Conservation (phyloP, 2,113 vertebrate species). For the Ptilonorhynchus violaceus region DNA sequence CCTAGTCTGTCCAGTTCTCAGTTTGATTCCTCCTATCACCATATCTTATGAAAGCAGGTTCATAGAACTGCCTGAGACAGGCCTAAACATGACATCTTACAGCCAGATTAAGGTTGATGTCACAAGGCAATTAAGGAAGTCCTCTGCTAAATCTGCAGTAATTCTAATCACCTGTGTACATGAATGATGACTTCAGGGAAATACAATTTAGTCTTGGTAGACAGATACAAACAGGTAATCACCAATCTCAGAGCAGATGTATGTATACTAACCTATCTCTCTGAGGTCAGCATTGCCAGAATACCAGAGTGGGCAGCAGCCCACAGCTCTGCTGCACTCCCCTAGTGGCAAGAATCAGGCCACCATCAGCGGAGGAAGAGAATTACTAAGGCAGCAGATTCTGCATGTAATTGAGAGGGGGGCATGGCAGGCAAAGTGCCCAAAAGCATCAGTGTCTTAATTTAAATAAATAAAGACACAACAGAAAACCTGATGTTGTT, state of each 20-base stretch:
- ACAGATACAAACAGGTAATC: background rate
- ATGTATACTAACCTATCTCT: background rate
- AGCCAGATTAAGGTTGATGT: background rate
- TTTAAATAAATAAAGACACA: background rate
- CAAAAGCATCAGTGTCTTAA: background rate
- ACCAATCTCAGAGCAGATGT: background rate
- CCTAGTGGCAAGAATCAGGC: background rate
- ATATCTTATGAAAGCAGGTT: background rate
- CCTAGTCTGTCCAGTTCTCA: background rate
- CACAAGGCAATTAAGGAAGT: background rate
- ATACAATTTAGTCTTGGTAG: background rate
- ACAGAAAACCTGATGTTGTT: background rate
- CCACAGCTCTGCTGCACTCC: background rate
- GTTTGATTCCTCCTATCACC: background rate
- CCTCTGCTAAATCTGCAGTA: background rate
- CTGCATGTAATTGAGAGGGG: background rate
- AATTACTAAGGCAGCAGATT: background rate
- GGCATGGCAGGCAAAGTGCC: background rate
- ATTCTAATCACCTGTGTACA: background rate
- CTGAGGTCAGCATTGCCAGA: background rate
- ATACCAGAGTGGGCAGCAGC: background rate
- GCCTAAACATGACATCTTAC: background rate
- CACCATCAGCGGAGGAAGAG: background rate
- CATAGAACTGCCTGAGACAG: background rate
- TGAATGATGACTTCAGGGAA: background rate